Conservation (phyloP, 2,113 vertebrate species). For the Cochlearius cochlearius region DNA sequence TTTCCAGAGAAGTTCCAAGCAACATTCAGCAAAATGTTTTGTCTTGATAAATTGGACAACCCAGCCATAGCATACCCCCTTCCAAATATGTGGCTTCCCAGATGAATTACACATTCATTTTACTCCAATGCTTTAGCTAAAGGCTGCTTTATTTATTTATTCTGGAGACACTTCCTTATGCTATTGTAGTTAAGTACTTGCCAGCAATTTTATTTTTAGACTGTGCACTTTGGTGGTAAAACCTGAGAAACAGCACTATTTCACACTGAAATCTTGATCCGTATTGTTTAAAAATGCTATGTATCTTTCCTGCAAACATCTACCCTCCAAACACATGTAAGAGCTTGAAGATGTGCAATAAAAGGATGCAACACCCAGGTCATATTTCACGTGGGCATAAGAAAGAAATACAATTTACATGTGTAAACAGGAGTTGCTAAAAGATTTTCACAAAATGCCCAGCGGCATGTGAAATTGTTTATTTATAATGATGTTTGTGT, state of each 20-base stretch:
- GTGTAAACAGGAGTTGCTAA: neutral
- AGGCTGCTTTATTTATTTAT: slow-evolving; percentile 19
- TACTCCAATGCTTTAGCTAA: neutral
- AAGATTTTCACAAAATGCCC: neutral
- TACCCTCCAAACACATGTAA: neutral
- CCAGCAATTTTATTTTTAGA: slow-evolving; percentile 35
- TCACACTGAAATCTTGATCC: neutral
- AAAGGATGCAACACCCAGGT: neutral
- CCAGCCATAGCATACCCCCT: neutral
- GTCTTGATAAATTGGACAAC: neutral
- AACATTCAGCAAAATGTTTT: neutral
- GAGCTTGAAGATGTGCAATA: neutral
- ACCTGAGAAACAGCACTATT: neutral
- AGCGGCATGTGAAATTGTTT: neutral
- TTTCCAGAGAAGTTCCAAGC: neutral
- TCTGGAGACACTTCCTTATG: slow-evolving; percentile 14
- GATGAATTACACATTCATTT: neutral
- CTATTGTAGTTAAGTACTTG: neutral
- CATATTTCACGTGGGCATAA: neutral
- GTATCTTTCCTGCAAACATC: neutral
- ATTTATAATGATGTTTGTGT: slow-evolving; percentile 11
- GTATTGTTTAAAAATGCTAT: neutral
- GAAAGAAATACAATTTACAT: neutral
- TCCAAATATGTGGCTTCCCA: neutral
- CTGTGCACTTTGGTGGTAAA: neutral